phyloP scores from a whole-genome alignment of 2,888 invertebrate genomes.

The Scaeva pyrastri region DNA sequence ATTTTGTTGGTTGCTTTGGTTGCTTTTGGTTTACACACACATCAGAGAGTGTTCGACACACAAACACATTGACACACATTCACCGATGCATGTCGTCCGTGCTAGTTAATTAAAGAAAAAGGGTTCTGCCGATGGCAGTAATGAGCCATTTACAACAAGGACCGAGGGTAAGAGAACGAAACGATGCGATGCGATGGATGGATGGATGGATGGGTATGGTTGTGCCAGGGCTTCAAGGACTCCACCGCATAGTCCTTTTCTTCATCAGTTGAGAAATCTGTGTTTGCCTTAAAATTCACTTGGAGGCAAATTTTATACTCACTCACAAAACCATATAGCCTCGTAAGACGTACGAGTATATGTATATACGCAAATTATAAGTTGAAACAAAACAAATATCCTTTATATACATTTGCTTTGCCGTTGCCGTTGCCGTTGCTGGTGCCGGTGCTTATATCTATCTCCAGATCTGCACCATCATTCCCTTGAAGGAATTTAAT shows the following conservation, averaged over 20 bases:
- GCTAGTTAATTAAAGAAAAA: conserved; percentile 72
- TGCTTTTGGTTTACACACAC: conserved; percentile 43
- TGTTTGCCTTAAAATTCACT: conserved; percentile 67
- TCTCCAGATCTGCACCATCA: conserved; percentile 28
- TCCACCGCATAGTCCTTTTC: conserved; percentile 45
- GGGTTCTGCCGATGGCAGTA: conserved; percentile 72
- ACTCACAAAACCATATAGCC: neutral
- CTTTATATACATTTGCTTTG: neutral
- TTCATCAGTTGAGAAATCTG: conserved; percentile 54
- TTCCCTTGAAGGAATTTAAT: conserved; percentile 29
- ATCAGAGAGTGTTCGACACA: neutral
- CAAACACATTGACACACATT: conserved; percentile 22
- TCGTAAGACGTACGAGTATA: neutral
- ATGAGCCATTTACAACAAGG: conserved; percentile 68
- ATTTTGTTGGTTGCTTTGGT: neutral
- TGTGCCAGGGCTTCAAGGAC: conserved; percentile 41
- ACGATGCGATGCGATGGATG: too few relatives aligned
- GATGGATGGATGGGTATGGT: too few relatives aligned
- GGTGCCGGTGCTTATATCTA: conserved; percentile 8
- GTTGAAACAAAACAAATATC: conserved; percentile 30
- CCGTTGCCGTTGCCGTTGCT: conserved; percentile 1
- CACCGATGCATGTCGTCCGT: conserved; percentile 45
- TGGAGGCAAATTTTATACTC: conserved; percentile 42
- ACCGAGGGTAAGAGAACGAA: conserved; percentile 1
- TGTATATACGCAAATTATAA: conserved; percentile 3